Base-by-base conservation (phyloP, 2,888 invertebrate species). In the Ischnus inquisitorius region DNA sequence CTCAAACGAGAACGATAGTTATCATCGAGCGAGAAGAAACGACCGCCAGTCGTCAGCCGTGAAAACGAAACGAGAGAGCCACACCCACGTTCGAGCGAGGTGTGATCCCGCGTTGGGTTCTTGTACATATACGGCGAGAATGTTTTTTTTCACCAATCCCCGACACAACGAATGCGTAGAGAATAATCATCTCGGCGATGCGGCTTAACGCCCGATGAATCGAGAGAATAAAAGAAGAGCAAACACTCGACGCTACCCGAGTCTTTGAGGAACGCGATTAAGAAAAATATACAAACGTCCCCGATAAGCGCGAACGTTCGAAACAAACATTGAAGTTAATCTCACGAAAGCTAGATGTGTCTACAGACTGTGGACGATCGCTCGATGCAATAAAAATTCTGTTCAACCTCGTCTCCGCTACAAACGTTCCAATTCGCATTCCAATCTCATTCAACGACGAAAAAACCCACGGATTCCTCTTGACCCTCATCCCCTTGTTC, bases 1-100 rank as follows among this genome's bases (percentile, higher is more conserved):
- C 64, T 76, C 79, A 62, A 78, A 79, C 78, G 68, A 60, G 78
- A 78, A 74, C 78, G 82, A 79, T 82, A 75, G 74, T 78, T 72
- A 82, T 82, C 79, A 79, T 74, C 69, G 79, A 22, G 34, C 25
- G 65, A 79, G 65, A 79, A 22, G 16, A 34, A 79, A 43, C 46
- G 54, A 69, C 16, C 54, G 75, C 65, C 65, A 64, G 51, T 64
- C 48, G 41, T 60, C 14, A 68, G 65, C 51, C 79, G 69, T 75
- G 71, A 83, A 79, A 79, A 83, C 75, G 16, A 79, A 71, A 75
- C 75, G 69, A 69, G 69, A 69, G 64, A 65, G 75, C 75, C 79
- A 79, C 79, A 83, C 83, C 79, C 72, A 68, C 79, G 57, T 57
- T 5, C 12, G 12, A n/a, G 3, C n/a, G 46, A 60, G 48, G 48